These are phyloP conservation scores for Leptonema lineaticorne DNA, from an alignment of 1,140 invertebrate species.

Conservation along the genomic window DNA sequence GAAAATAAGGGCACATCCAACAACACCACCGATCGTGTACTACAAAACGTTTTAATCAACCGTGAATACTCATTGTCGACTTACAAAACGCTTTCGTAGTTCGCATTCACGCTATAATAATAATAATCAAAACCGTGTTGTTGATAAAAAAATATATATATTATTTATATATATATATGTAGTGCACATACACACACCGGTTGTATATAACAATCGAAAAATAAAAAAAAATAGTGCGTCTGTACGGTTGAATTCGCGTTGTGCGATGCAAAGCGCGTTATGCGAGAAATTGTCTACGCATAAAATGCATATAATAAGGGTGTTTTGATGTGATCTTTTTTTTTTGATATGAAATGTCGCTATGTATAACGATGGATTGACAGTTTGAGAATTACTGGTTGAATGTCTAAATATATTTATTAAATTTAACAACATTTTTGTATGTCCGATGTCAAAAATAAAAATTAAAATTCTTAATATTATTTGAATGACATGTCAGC, in stretches of 20 bases:
- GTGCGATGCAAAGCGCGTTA: neutral
- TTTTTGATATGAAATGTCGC: too few species aligned
- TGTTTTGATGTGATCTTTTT: too few species aligned
- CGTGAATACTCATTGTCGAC: constrained; percentile 41
- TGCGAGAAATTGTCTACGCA: neutral
- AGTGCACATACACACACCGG: neutral
- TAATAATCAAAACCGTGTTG: neutral
- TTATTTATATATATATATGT: neutral
- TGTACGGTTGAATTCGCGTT: neutral
- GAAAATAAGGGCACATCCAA: too few species aligned
- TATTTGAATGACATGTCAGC: too few species aligned
- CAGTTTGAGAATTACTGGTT: too few species aligned
- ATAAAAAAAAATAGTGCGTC: neutral
- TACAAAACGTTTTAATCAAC: constrained; percentile 42
- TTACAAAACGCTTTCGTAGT: constrained; percentile 28
- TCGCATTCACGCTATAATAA: constrained; percentile 12
- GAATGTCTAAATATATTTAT: too few species aligned
- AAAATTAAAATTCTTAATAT: too few species aligned
- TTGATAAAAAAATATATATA: neutral
- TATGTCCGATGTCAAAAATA: too few species aligned
- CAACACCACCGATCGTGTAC: neutral
- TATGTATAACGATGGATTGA: too few species aligned
- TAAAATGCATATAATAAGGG: too few species aligned
- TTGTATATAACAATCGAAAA: too few species aligned
- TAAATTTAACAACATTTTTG: too few species aligned